phyloP scores from a whole-genome alignment of 2,888 invertebrate genomes.

The Hydropsyche betteni region DNA sequence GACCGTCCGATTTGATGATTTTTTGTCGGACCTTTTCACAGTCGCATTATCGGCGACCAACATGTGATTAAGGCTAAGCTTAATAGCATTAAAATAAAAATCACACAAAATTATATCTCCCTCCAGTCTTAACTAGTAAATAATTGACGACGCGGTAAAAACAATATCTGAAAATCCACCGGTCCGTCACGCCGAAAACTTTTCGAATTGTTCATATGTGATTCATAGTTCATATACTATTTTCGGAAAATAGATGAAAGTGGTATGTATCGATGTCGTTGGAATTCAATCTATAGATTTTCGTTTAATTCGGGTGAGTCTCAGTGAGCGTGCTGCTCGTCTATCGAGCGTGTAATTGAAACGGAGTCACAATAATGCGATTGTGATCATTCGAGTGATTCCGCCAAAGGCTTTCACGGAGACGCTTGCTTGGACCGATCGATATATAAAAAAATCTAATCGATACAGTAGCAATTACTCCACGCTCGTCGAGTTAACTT shows the following conservation, averaged over 20 bases:
- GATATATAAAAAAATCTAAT: conserved; percentile 21
- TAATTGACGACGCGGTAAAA: conserved; percentile 26
- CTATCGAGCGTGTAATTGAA: conserved; percentile 45
- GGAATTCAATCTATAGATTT: background rate
- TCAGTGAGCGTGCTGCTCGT: conserved; percentile 42
- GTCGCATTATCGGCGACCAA: conserved; percentile 24
- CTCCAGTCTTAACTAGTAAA: conserved; percentile 12
- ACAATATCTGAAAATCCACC: conserved; percentile 9
- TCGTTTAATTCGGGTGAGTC: background rate
- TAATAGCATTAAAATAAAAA: conserved; percentile 17
- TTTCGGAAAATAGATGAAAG: background rate
- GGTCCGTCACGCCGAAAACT: background rate
- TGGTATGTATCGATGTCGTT: background rate
- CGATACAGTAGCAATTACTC: conserved; percentile 34
- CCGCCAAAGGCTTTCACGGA: conserved; percentile 19
- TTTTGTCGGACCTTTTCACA: conserved; percentile 26
- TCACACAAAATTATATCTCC: conserved; percentile 20
- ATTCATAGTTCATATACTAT: background rate
- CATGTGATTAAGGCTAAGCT: conserved; percentile 26
- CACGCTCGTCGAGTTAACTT: conserved; percentile 26
- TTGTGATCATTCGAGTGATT: conserved; percentile 38
- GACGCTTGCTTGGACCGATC: background rate
- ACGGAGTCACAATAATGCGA: conserved; percentile 41
- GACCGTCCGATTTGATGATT: conserved; percentile 14
- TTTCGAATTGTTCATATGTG: background rate